Evolutionary conservation across 2,113 vertebrate genomes (phyloP).

Genomic region (Loxodonta africana): DNA sequence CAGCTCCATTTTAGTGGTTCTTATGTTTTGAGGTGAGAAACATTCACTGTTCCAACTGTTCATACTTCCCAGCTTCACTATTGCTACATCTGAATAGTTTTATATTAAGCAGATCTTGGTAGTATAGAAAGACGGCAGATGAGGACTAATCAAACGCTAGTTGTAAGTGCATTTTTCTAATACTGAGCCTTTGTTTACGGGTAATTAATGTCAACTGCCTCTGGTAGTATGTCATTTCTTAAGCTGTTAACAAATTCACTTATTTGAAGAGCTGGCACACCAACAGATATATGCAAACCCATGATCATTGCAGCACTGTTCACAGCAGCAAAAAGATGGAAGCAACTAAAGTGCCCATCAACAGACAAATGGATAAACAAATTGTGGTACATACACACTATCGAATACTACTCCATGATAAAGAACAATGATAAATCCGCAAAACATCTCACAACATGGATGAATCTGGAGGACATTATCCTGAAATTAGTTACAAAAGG

Average conservation of each 20-base stretch:
- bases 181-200: background rate
- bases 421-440: too few species aligned
- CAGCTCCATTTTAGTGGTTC: constrained; percentile 7
- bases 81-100: constrained; percentile 33
- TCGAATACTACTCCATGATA: too few species aligned
- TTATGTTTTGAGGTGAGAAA: background rate
- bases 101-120: constrained; percentile 49
- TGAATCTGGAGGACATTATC: too few species aligned
- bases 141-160: constrained; percentile 28
- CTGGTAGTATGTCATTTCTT: background rate
- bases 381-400: too few species aligned
- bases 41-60: background rate
- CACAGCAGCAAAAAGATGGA: too few species aligned
- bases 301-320: too few species aligned
- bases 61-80: background rate
- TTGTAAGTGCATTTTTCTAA: constrained; percentile 53
- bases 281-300: too few species aligned
- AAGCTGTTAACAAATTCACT: constrained; percentile 52
- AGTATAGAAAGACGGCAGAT: constrained; percentile 25
- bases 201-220: background rate
- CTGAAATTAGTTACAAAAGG: too few species aligned
- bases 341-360: too few species aligned
- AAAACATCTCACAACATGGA: too few species aligned
- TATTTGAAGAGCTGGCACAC: too few species aligned
- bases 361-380: too few species aligned